Evolutionary conservation across 2,797 vertebrate genomes (phyloP), one percentile per base, ranked within the genome.

Genomic region (Meriones psammophilus): DNA sequence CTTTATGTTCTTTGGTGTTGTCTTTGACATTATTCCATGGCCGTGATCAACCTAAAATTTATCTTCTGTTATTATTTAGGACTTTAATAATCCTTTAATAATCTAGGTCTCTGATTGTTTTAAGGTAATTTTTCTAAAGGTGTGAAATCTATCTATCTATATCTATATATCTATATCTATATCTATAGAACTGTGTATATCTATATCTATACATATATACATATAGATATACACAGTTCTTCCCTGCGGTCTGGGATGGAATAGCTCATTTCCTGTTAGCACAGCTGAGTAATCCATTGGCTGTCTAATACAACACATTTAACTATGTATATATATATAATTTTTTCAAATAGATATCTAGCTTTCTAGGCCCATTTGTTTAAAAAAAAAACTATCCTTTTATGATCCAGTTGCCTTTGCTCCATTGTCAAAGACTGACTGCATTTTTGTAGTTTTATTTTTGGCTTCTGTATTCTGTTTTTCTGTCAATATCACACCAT

Each of bases 1-100:
- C 87, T 77, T 94, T 56, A 78, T 76, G 28, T 17, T 88, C 60
- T 86, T 95, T 89, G 22, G 5, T 92, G 20, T 86, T 64, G 12
- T 58, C 54, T 66, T 91, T 85, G 33, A 30, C 46, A 56, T 56
- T 4, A 17, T 33, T 66, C 24, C 18, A 1, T 39, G 39, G 0
- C 36, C 8, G 22, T 76, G n/a, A 22, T 62, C n/a, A 50, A 73
- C 46, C 39, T 22, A 71, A 26, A 76, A 39, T 81, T 76, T 60
- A 54, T 81, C 39, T 18, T 50, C 6, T 74, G 30, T 69, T 89
- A 18, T 94, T 30, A 30, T 80, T 20, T 89, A 81, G 22, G 79
- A 89, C 6, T 76, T 66, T 13, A 74, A 68, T 4, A 17, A 66
- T 46, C 80, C 56, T 86, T 10, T 64, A 24, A n/a, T n/a, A n/a